Conservation (phyloP, 2,113 vertebrate genomes). For the Oplegnathus fasciatus region DNA sequence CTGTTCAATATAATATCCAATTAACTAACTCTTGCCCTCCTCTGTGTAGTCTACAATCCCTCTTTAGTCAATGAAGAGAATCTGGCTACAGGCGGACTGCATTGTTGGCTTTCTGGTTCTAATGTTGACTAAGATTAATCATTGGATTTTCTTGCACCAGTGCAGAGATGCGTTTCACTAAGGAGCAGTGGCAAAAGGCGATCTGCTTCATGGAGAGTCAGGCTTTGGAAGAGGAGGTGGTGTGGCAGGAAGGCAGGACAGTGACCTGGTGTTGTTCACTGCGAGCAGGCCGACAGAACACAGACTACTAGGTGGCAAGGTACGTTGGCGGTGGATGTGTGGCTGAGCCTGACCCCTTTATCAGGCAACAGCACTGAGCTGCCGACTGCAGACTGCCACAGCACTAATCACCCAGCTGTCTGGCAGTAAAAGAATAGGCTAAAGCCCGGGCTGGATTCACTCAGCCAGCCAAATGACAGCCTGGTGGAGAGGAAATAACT, state of each 20-base stretch:
- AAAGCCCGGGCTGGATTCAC: conserved; percentile 55
- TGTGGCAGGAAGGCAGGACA: conserved; percentile 27
- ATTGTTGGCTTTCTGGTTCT: conserved; percentile 48
- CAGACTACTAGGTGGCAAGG: conserved; percentile 56
- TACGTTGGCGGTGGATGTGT: conserved; percentile 50
- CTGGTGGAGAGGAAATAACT: conserved; percentile 72
- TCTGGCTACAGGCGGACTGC: conserved; percentile 39
- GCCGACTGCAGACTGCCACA: conserved; percentile 51
- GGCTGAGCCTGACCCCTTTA: conserved; percentile 73
- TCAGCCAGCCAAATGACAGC: conserved; percentile 73
- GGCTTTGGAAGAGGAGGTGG: conserved; percentile 31
- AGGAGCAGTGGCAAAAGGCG: conserved; percentile 18
- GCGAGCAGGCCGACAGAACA: conserved; percentile 46
- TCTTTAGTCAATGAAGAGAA: conserved; percentile 59
- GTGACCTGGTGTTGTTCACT: conserved; percentile 39
- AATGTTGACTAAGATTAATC: conserved; percentile 68
- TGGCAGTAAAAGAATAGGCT: conserved; percentile 74
- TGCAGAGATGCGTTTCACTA: conserved; percentile 27
- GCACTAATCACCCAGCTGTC: conserved; percentile 69
- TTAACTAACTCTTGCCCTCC: conserved; percentile 62
- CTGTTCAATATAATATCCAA: conserved; percentile 76
- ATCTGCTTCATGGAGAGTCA: conserved; percentile 26
- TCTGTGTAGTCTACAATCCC: conserved; percentile 41
- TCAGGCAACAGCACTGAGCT: conserved; percentile 62
- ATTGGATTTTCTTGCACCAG: conserved; percentile 29